Percentiles rank a stretch among this genome's conserved stretches.
Evolutionary conservation across 2,113 vertebrate genomes (phyloP).

Genomic region (Stigmatopora argus): DNA sequence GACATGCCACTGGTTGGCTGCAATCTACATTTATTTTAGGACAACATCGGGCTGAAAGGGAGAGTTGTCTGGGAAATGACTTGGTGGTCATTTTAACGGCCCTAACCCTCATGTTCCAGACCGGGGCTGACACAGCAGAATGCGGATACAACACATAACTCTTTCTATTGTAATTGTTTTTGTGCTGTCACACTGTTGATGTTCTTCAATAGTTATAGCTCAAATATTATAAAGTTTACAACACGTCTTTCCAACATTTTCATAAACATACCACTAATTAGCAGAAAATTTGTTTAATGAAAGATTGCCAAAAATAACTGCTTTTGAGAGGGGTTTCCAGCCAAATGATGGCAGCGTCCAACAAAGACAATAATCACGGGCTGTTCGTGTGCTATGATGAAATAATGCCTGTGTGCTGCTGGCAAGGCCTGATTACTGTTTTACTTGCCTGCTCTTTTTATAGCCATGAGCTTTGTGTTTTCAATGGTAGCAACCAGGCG

Average conservation of each 20-base stretch:
- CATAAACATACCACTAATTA: background rate
- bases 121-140: background rate
- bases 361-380: conserved; percentile 46
- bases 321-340: background rate
- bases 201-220: background rate
- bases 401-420: conserved; percentile 44
- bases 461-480: conserved; percentile 30
- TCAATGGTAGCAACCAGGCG: conserved; percentile 14
- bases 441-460: conserved; percentile 54
- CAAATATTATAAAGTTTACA: background rate
- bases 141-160: conserved; percentile 1
- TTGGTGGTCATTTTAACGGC: conserved; percentile 24
- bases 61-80: conserved; percentile 17
- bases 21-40: conserved; percentile 13
- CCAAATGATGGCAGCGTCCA: conserved; percentile 24
- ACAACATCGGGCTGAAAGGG: conserved; percentile 13
- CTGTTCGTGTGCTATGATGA: conserved; percentile 47
- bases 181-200: background rate
- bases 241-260: background rate
- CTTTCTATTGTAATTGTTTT: conserved; percentile 9
- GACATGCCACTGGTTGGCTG: background rate
- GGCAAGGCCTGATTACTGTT: conserved; percentile 47
- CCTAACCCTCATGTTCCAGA: conserved; percentile 9
- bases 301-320: background rate
- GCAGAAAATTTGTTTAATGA: background rate